A percentile compares a stretch with the other conserved stretches of the same genome.
These are phyloP conservation scores for Plecotus auritus DNA, from an alignment of 2,113 vertebrate species.

Conservation along the genomic window DNA sequence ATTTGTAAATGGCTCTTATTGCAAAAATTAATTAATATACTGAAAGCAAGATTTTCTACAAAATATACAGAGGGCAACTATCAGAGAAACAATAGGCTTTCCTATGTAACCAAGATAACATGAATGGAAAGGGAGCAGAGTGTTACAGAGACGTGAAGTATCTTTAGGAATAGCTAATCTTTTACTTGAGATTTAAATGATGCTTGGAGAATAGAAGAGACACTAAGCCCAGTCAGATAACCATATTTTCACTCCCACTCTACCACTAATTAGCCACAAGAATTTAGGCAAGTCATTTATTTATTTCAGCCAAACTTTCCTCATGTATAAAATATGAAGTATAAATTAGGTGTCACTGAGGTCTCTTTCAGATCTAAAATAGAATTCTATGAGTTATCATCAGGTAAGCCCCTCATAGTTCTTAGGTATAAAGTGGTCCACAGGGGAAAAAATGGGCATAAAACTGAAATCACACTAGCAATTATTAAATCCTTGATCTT, in stretches of 20 bases:
- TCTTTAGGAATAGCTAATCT: neutral
- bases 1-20: neutral
- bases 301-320: neutral
- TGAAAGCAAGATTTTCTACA: constrained; percentile 34
- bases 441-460: neutral
- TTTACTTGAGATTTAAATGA: neutral
- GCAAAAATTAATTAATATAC: neutral
- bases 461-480: neutral
- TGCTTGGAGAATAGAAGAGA: neutral
- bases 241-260: neutral
- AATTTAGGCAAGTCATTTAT: neutral
- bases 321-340: constrained; percentile 30
- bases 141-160: neutral
- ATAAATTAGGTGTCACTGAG: neutral
- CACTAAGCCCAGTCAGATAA: neutral
- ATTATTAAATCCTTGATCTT: neutral
- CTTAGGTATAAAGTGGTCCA: neutral
- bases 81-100: neutral
- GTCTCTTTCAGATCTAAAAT: constrained; percentile 21
- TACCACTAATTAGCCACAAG: neutral
- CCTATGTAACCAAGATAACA: constrained; percentile 1
- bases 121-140: neutral
- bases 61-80: neutral
- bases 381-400: neutral
- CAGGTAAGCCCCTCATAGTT: neutral